phyloP scores from a whole-genome alignment of 2,888 invertebrate genomes.

The Brachypalpus laphriformis region DNA sequence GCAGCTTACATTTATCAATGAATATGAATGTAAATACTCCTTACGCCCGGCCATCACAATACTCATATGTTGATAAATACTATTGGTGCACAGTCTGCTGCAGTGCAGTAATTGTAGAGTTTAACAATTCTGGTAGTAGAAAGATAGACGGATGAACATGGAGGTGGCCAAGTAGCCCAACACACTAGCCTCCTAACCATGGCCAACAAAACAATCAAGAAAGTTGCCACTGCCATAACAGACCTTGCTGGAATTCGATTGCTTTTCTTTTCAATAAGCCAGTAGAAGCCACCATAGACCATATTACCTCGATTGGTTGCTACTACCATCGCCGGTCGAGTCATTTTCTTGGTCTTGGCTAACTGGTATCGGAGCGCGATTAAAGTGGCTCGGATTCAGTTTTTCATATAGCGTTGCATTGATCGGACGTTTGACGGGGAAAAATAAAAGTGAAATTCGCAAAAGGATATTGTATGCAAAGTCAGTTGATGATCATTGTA shows the following conservation, averaged over 20 bases:
- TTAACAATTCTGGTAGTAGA: slow-evolving; percentile 56
- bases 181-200: slow-evolving; percentile 72
- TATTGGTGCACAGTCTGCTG: slow-evolving; percentile 42
- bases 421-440: slow-evolving; percentile 72
- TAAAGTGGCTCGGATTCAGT: slow-evolving; percentile 70
- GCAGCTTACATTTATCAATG: slow-evolving; percentile 68
- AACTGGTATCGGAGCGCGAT: slow-evolving; percentile 71
- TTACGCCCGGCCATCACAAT: slow-evolving; percentile 5
- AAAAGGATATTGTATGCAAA: slow-evolving; percentile 65
- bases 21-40: slow-evolving; percentile 62
- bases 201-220: slow-evolving; percentile 74
- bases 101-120: slow-evolving; percentile 62
- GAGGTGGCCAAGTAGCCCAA: slow-evolving; percentile 69
- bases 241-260: slow-evolving; percentile 72
- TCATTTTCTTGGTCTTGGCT: slow-evolving; percentile 47
- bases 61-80: slow-evolving; percentile 41
- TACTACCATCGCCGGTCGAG: slow-evolving; percentile 12
- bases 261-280: slow-evolving; percentile 74
- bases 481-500: slow-evolving; percentile 6
- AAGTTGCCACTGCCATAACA: slow-evolving; percentile 73
- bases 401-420: slow-evolving; percentile 72
- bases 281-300: slow-evolving; percentile 66
- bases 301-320: slow-evolving; percentile 66
- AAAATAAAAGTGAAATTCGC: slow-evolving; percentile 71
- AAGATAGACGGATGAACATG: slow-evolving; percentile 71